phyloP scores from a whole-genome alignment of 2,113 vertebrate species.

The Ciconia maguari region DNA sequence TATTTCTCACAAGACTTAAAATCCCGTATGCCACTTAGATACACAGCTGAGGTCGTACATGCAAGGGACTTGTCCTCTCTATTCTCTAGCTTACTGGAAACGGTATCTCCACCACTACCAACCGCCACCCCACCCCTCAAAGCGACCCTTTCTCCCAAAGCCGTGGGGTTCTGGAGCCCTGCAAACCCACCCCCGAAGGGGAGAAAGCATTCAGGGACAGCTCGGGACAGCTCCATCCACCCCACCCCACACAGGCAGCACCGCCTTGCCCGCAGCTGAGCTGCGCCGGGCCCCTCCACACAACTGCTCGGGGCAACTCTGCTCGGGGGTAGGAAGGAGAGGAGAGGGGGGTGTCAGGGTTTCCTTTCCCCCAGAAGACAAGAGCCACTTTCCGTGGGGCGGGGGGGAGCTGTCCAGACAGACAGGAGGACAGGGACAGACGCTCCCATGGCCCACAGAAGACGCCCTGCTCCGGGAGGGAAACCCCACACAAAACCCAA shows the following conservation, averaged over 20 bases:
- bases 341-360: accelerated
- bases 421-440: no score
- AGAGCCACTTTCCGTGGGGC: not conserved
- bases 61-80: not conserved
- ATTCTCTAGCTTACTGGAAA: not conserved
- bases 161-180: not conserved
- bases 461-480: not conserved
- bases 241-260: not conserved
- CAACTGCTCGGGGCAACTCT: not conserved
- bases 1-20: not conserved
- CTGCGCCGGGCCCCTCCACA: not conserved
- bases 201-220: not conserved
- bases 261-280: not conserved
- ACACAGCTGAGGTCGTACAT: not conserved
- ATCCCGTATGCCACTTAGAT: not conserved
- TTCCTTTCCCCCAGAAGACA: not conserved
- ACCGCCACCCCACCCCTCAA: not conserved
- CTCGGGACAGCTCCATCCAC: not conserved
- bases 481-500: not conserved
- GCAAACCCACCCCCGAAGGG: not conserved
- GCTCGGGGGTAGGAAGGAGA: no score
- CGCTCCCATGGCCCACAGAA: not conserved
- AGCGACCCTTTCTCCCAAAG: not conserved
- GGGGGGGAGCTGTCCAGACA: not conserved
- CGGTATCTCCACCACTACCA: not conserved